Conservation (phyloP, 2,113 vertebrate genomes). For the Cnemophilus loriae region DNA sequence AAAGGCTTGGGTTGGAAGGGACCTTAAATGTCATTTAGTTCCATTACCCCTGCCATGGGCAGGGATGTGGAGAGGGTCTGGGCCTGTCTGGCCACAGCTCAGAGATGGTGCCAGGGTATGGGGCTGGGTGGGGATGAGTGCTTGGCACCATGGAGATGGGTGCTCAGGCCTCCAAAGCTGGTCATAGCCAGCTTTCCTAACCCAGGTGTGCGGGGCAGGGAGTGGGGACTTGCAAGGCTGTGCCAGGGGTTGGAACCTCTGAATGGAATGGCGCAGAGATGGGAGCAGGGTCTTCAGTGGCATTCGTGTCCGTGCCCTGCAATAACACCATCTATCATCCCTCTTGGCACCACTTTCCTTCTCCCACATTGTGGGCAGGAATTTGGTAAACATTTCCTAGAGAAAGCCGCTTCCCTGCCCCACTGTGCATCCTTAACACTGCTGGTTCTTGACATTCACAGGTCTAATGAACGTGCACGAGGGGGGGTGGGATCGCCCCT, state of each 20-base stretch:
- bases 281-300: background rate
- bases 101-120: background rate
- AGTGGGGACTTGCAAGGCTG: background rate
- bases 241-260: background rate
- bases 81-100: background rate
- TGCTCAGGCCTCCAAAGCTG: background rate
- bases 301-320: background rate
- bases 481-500: background rate
- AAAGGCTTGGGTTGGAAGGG: background rate
- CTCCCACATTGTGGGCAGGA: background rate
- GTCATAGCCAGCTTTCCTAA: background rate
- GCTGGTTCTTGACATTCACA: fast-evolving
- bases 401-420: background rate
- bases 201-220: background rate
- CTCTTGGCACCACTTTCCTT: background rate
- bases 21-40: background rate
- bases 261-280: background rate
- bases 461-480: fast-evolving
- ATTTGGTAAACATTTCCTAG: background rate
- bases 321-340: background rate
- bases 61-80: background rate
- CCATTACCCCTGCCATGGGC: background rate
- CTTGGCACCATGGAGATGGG: fast-evolving
- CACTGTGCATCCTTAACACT: fast-evolving
- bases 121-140: background rate